Evolutionary conservation across 2,113 vertebrate species (phyloP).

Genomic region (Leptosomus discolor): DNA sequence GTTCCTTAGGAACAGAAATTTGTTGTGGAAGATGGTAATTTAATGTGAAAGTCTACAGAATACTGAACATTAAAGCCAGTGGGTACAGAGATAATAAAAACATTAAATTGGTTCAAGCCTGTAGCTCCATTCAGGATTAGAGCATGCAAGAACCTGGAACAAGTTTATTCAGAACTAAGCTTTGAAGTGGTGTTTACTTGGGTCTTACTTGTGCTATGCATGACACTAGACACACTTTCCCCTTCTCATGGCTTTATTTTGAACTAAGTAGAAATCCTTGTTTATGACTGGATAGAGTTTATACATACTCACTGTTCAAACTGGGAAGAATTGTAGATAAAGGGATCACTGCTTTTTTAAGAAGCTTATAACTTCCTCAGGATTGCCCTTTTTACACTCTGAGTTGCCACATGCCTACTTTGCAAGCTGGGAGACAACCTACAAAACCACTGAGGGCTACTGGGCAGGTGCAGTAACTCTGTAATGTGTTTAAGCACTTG

Average conservation of each 20-base stretch:
- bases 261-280: not conserved
- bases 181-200: not conserved
- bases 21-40: not conserved
- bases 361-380: not conserved
- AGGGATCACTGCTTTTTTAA: not conserved
- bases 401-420: not conserved
- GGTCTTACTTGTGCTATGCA: not conserved
- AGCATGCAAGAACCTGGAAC: not conserved
- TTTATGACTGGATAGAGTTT: not conserved
- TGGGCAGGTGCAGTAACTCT: not conserved
- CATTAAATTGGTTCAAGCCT: not conserved
- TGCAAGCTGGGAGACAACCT: not conserved
- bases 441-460: not conserved
- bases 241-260: not conserved
- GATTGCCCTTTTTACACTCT: not conserved
- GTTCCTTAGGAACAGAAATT: not conserved
- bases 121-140: not conserved
- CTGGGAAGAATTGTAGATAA: not conserved
- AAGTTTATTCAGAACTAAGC: not conserved
- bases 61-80: not conserved
- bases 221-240: not conserved
- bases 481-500: not conserved
- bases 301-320: not conserved
- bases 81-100: not conserved
- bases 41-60: not conserved